Base-by-base conservation (phyloP, 2,113 vertebrate genomes). In the Mystacornis crossleyi region DNA sequence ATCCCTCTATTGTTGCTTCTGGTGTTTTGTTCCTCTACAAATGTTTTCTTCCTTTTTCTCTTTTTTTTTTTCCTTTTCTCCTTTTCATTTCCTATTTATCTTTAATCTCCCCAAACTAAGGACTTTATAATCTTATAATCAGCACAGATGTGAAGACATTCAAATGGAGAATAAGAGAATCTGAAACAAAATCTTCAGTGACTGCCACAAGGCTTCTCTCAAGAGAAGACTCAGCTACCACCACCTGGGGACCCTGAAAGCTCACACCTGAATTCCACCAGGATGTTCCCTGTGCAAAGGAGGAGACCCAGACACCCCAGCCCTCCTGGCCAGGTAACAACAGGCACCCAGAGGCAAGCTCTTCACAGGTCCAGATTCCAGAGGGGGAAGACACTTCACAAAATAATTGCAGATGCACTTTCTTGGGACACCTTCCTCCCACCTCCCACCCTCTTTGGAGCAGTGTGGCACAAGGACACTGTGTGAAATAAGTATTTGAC, bases 61-160 rank as follows among this genome's bases (percentile, higher is more conserved):
- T 4, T 9, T 19, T 0, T 5, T 26, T 33, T 10, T 9, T 2
- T 4, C 4, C 18, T 5, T 42, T 42, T 42, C 40, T 43, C 8
- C 6, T 14, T 28, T 18, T 48, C 12, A 40, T 34, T 50, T 28
- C 48, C 15, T 28, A 29, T 77, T 72, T 57, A 7, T 71, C 33
- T 64, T 75, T 81, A 40, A 20, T 81, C 34, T 86, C 77, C 18
- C 1, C 8, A 5, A 15, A 25, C 5, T 24, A 69, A 72, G 26
- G 21, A 18, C 8, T 58, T 67, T 5, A 40, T 26, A 53, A 20
- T 21, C 28, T 51, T 61, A 38, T 8, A 55, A 82, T 19, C 21
- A 64, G 13, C n/a, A 72, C 18, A 73, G 28, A 45, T 28, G 3
- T 45, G n/a, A 83, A 86, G 25, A 36, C 10, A 42, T 38, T 12